Percentiles rank a stretch among this genome's conserved stretches.
phyloP scores from a whole-genome alignment of 2,888 invertebrate species.

The Agrochola lychnidis region DNA sequence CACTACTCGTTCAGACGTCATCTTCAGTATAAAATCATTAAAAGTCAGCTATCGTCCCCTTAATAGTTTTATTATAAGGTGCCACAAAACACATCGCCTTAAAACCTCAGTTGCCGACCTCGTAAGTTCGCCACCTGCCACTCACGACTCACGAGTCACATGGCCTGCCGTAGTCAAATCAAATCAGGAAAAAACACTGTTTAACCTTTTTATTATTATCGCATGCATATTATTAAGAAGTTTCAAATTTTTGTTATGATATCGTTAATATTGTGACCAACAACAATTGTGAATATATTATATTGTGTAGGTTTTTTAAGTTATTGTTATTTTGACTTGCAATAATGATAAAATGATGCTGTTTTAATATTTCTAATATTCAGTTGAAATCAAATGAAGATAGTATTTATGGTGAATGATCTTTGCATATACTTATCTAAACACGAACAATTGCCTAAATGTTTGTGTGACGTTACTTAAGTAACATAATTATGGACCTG shows the following conservation, averaged over 20 bases:
- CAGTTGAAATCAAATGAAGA: background rate
- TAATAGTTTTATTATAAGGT: no score
- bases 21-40: no score
- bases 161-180: background rate
- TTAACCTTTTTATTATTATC: background rate
- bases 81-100: slow-evolving; percentile 2
- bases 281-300: background rate
- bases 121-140: background rate
- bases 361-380: slow-evolving; percentile 7
- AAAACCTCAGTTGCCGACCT: slow-evolving; percentile 7
- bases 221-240: background rate
- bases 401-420: background rate
- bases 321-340: slow-evolving; percentile 2
- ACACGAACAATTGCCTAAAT: no score
- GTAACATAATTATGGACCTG: background rate
- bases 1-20: no score
- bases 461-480: background rate
- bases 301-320: background rate
- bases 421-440: background rate
- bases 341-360: background rate
- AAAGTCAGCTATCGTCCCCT: no score
- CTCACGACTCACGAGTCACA: background rate
- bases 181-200: background rate
- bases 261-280: background rate
- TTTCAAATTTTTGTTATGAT: background rate